Percentiles rank a stretch among this genome's conserved stretches.
Evolutionary conservation across 2,113 vertebrate genomes (phyloP).

Genomic region (Lophochroa leadbeateri): DNA sequence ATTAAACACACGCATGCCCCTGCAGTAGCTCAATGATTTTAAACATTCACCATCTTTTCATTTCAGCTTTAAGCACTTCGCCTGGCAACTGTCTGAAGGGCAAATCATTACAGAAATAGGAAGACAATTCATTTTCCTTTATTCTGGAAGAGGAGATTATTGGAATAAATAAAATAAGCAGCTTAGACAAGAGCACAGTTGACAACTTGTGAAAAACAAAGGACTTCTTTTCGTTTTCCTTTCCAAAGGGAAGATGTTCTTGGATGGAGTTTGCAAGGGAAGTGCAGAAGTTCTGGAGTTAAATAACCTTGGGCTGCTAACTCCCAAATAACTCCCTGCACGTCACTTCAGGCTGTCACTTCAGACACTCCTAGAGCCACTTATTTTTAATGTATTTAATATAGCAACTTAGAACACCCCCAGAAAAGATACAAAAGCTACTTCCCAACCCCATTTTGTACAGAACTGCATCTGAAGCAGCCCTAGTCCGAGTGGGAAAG

Average conservation of each 20-base stretch:
- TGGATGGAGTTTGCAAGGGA: neutral
- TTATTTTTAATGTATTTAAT: neutral
- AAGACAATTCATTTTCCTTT: constrained; percentile 61
- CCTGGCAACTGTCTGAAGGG: constrained; percentile 61
- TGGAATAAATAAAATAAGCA: constrained; percentile 71
- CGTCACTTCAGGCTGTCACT: neutral
- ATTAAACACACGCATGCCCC: constrained; percentile 30
- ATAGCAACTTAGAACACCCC: neutral
- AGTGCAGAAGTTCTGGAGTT: constrained; percentile 10
- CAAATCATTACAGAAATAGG: constrained; percentile 33
- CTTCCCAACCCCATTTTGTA: neutral
- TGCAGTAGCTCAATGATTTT: constrained; percentile 6
- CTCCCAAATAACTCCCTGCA: neutral
- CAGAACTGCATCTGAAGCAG: neutral
- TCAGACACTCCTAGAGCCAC: neutral
- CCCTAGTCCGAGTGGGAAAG: neutral
- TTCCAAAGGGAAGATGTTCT: neutral
- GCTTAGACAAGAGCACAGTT: constrained; percentile 56
- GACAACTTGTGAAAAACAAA: constrained; percentile 26
- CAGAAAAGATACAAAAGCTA: neutral
- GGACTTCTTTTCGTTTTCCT: neutral
- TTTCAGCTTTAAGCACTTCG: constrained; percentile 31
- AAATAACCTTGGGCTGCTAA: constrained; percentile 26
- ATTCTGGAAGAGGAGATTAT: constrained; percentile 59
- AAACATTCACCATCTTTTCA: constrained; percentile 49